A percentile compares a stretch with the other conserved stretches of the same genome.
These are phyloP conservation scores for Achroia grisella DNA, from an alignment of 1,140 invertebrate species.

Conservation along the genomic window DNA sequence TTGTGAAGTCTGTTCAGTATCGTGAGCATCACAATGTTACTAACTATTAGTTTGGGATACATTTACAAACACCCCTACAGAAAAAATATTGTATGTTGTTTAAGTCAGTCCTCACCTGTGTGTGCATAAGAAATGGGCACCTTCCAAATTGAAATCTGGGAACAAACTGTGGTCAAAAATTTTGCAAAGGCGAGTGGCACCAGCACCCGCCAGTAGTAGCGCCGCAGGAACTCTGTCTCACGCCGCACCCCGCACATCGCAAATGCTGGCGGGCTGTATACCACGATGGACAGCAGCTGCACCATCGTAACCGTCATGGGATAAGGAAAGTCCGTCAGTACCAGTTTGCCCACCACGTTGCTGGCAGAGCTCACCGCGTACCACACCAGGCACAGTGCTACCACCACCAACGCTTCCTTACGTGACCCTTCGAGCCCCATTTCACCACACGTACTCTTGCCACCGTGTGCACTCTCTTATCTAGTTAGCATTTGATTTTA, in stretches of 20 bases:
- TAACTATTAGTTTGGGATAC: too few relatives aligned
- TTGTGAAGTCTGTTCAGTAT: too few relatives aligned
- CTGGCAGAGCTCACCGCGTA: conserved; percentile 91
- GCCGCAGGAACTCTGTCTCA: conserved; percentile 80
- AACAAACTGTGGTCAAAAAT: conserved; percentile 92
- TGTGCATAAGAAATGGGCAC: conserved; percentile 98
- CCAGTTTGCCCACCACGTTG: conserved; percentile 93
- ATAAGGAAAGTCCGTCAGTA: conserved; percentile 94
- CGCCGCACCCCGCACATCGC: conserved; percentile 79
- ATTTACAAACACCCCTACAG: too few relatives aligned
- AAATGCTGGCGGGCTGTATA: conserved; percentile 87
- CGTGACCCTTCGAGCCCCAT: conserved; percentile 21
- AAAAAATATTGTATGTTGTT: too few relatives aligned
- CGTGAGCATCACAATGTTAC: too few relatives aligned
- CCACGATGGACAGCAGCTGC: conserved; percentile 88
- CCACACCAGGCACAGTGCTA: conserved; percentile 90
- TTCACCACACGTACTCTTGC: too few relatives aligned
- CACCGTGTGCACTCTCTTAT: too few relatives aligned
- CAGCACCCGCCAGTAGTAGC: conserved; percentile 87
- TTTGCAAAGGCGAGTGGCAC: conserved; percentile 95
- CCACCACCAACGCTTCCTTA: conserved; percentile 69
- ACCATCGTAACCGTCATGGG: conserved; percentile 96
- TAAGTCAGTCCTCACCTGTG: conserved; percentile 91
- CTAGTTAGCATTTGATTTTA: too few relatives aligned
- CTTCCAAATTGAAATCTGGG: conserved; percentile 98